Conservation (phyloP, 2,797 vertebrate species). For the Cossypha caffra region DNA sequence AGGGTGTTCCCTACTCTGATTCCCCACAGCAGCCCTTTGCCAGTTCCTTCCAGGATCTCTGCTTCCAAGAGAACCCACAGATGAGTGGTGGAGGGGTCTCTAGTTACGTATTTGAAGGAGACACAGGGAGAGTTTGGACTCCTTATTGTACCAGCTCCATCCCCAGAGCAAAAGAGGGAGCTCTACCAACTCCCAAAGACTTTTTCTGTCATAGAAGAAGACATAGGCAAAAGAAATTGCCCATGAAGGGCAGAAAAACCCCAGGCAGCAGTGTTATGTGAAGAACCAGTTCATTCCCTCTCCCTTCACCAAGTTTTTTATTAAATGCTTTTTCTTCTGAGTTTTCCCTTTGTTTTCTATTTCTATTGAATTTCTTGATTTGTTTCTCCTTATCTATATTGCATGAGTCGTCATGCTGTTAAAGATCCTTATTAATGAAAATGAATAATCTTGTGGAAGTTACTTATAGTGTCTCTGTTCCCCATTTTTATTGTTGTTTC, state of each 20-base stretch:
- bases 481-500: not conserved
- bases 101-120: not conserved
- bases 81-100: not conserved
- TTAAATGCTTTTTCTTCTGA: not conserved
- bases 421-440: conserved; percentile 7
- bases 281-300: not conserved
- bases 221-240: not conserved
- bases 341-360: not conserved
- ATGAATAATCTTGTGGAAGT: not conserved
- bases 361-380: conserved; percentile 11
- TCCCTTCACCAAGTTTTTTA: not conserved
- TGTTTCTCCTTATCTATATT: conserved; percentile 30
- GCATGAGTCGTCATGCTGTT: not conserved
- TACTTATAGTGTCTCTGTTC: not conserved
- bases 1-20: not conserved
- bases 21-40: not conserved
- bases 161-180: not conserved
- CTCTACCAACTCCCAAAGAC: not conserved
- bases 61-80: not conserved
- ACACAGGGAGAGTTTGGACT: not conserved
- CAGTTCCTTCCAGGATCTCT: not conserved
- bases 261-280: accelerated
- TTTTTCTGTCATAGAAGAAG: not conserved
- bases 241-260: not conserved
- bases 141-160: not conserved